Evolutionary conservation across 2,888 invertebrate species (phyloP).

Genomic region (Drosophila eohydei): DNA sequence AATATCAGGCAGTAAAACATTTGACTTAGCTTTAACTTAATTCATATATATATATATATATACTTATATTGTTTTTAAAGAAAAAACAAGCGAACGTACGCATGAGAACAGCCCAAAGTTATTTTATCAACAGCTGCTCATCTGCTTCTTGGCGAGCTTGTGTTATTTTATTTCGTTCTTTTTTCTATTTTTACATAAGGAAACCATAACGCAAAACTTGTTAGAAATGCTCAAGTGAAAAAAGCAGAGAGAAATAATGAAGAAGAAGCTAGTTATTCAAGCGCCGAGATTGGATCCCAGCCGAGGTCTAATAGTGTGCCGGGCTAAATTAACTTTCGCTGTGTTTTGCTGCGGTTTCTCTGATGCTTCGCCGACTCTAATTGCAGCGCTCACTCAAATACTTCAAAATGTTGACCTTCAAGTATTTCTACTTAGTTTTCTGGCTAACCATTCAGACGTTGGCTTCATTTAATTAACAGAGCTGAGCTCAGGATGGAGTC

Average conservation of each 20-base stretch:
- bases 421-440: constrained; percentile 48
- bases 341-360: constrained; percentile 54
- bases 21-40: neutral
- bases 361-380: constrained; percentile 42
- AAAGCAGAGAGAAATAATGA: constrained; percentile 14
- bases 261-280: constrained; percentile 42
- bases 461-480: constrained; percentile 70
- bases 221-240: constrained; percentile 38
- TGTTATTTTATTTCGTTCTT: neutral
- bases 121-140: constrained; percentile 6
- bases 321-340: constrained; percentile 68
- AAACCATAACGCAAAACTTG: constrained; percentile 47
- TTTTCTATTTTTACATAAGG: constrained; percentile 4
- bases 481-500: constrained; percentile 10
- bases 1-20: no score
- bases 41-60: neutral
- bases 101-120: constrained; percentile 3
- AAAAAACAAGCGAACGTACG: neutral
- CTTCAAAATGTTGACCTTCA: constrained; percentile 73
- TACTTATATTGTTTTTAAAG: neutral
- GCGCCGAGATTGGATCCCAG: constrained; percentile 24
- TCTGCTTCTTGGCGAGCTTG: constrained; percentile 2
- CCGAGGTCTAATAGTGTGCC: constrained; percentile 41
- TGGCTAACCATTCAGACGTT: constrained; percentile 11
- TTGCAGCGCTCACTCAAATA: constrained; percentile 57